Evolutionary conservation across 1,140 invertebrate genomes (phyloP).

Genomic region (Drosophila sechellia): DNA sequence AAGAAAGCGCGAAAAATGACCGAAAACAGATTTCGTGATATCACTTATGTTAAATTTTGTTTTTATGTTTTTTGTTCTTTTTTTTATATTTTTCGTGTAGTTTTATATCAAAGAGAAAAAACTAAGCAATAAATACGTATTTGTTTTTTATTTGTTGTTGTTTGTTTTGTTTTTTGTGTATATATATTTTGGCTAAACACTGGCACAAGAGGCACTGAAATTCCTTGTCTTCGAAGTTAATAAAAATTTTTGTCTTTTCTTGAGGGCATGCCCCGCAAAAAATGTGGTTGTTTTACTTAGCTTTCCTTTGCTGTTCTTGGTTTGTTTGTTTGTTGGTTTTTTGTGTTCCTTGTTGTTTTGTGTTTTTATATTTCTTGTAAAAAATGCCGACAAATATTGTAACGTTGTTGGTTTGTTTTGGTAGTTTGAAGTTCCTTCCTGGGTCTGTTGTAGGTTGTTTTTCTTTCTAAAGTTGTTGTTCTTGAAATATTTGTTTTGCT

Average conservation of each 20-base stretch:
- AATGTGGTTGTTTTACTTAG: slow-evolving; percentile 56
- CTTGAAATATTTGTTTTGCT: slow-evolving; percentile 2
- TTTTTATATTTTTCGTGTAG: slow-evolving; percentile 59
- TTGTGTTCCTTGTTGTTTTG: slow-evolving; percentile 51
- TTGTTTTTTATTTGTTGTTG: slow-evolving; percentile 33
- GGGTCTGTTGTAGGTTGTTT: slow-evolving; percentile 30
- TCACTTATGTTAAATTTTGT: slow-evolving; percentile 34
- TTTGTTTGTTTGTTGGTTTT: slow-evolving; percentile 15
- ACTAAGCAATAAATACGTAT: slow-evolving; percentile 83
- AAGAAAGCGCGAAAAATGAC: slow-evolving; percentile 44
- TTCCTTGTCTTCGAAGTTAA: slow-evolving; percentile 83
- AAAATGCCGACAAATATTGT: slow-evolving; percentile 79
- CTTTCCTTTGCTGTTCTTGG: slow-evolving; percentile 30
- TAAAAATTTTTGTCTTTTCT: slow-evolving; percentile 58
- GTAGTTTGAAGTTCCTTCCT: slow-evolving; percentile 49
- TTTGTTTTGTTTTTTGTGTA: slow-evolving; percentile 66
- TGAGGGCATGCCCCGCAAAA: slow-evolving; percentile 43
- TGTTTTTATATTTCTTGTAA: slow-evolving; percentile 44
- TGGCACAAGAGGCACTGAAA: slow-evolving; percentile 83
- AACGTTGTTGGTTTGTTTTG: slow-evolving; percentile 55
- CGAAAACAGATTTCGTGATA: slow-evolving; percentile 32
- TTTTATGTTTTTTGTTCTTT: slow-evolving; percentile 20
- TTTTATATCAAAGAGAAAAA: slow-evolving; percentile 81
- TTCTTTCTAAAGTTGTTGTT: slow-evolving; percentile 28
- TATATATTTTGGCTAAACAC: slow-evolving; percentile 83